A percentile compares a stretch with the other conserved stretches of the same genome.
These are phyloP conservation scores for Platichthys flesus DNA, from an alignment of 2,113 vertebrate genomes.

Conservation along the genomic window DNA sequence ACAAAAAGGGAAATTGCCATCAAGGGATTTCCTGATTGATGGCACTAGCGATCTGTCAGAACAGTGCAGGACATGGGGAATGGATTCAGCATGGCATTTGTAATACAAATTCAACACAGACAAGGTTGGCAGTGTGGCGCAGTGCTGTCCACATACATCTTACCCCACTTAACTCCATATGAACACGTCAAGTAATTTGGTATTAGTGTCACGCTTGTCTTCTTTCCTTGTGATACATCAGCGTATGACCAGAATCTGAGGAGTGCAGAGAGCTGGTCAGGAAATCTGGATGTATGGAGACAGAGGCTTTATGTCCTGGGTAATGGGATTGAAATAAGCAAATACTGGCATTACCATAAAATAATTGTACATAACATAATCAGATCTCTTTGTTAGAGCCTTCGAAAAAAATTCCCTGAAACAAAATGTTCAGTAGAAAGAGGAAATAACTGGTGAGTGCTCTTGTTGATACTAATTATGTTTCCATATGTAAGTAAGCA, in stretches of 20 bases:
- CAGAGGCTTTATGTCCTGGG: not conserved
- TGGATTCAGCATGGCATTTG: slow-evolving; percentile 16
- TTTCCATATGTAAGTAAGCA: too few species aligned
- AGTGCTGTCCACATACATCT: slow-evolving; percentile 2
- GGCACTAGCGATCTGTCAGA: slow-evolving; percentile 39
- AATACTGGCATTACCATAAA: not conserved
- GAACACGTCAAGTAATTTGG: slow-evolving; percentile 17
- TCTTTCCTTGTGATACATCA: slow-evolving; percentile 13
- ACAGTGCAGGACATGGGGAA: slow-evolving; percentile 11
- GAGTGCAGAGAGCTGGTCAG: not conserved
- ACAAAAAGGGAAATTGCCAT: slow-evolving; percentile 65
- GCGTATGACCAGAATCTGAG: not conserved
- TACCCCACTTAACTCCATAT: not conserved
- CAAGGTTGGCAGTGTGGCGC: slow-evolving; percentile 10
- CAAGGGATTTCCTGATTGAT: slow-evolving; percentile 69
- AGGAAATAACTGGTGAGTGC: not conserved
- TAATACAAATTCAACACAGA: slow-evolving; percentile 48
- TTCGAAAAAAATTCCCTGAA: slow-evolving; percentile 7
- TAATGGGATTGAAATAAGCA: not conserved
- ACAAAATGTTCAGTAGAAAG: not conserved
- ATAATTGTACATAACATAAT: not conserved
- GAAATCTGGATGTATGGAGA: not conserved
- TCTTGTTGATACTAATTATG: not conserved
- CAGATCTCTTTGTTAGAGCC: not conserved
- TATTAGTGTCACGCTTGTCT: slow-evolving; percentile 14